Evolutionary conservation across 2,888 invertebrate species (phyloP), one percentile per base, ranked within the genome.

Genomic region (Hyposoter dolosus): DNA sequence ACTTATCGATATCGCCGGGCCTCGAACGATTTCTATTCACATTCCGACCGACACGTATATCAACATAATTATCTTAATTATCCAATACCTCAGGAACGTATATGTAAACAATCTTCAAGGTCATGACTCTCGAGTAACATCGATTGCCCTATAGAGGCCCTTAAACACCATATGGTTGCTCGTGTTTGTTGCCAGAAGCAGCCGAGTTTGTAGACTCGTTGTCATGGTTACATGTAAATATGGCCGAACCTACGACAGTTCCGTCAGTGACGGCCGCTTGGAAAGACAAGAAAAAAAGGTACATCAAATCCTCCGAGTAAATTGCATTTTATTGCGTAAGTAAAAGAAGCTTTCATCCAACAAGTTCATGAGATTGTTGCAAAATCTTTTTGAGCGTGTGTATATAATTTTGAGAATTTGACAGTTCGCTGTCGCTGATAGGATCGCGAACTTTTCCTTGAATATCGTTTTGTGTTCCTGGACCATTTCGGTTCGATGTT

Each of bases 231-330:
- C 90, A 69, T 80, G 78, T 85, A 88, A 89, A 90, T 89, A 91
- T 91, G 92, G 91, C 90, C 87, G 91, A 87, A 87, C 82, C 89
- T 87, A 89, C 88, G 88, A 89, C 88, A 92, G 92, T 93, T 91
- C 56, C 86, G 86, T 86, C 75, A 91, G 87, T 90, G 90, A 91
- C 90, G 90, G 90, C 90, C 89, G 53, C 87, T 80, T 88, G 87
- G 88, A 87, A 84, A 89, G 89, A 88, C 87, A 89, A 82, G 40
- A 80, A 84, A 83, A 82, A 83, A 65, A 47, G 40, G 17, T 74
- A 43, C 43, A 65, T 56, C 23, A 80, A 87, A 87, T 89, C 65
- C 35, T 47, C 56, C 23, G 82, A 80, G 82, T 87, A 76, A 74
- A 69, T 43, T 32, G 23, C n/a, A 23, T 45, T 83, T 87, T 63